Evolutionary conservation across 2,797 vertebrate species (phyloP), one percentile per base, ranked within the genome.

Genomic region (Dermochelys coriacea): DNA sequence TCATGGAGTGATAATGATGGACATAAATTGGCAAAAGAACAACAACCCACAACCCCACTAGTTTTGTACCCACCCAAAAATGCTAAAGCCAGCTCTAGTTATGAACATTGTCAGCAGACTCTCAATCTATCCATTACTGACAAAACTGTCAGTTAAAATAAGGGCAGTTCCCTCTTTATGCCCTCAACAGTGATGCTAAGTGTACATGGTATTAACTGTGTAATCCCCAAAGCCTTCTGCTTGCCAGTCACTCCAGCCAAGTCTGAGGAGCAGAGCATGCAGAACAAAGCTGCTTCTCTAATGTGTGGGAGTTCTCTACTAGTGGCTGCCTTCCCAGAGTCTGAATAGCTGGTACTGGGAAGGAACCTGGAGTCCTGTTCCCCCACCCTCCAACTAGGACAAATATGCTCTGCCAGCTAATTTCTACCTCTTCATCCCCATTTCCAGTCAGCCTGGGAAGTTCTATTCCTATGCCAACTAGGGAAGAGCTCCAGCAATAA

Each of bases 391-490:
- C 21, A 47, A 21, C 23, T 23, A 29, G 21, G 71, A 47, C 25
- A 75, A 75, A 47, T 47, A 41, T 45, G 12, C 37, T 75, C 12
- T 11, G 41, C 27, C 23, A 47, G 71, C 6, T 75, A 47, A 29
- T 27, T 47, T 75, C 37, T 45, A 47, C 27, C 45, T 75, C 25
- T 2, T 1, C 19, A 5, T 27, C 3, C 34, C 25, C 55, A 85
- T 54, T 1, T 77, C 74, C 25, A 87, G 29, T 12, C 3, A 0
- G 4, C 34, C 8, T 77, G 15, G 27, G 37, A 45, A 51, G 0
- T 75, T 89, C 75, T 14, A 45, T 68, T 5, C 64, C n/a, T 52
- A 2, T 80, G 86, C 6, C 29, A 12, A 4, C 31, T 45, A 4
- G 6, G 15, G 75, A 86, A 4, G 18, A 61, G 80, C 74, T 88